These are phyloP conservation scores for Gracilinanus agilis DNA, from an alignment of 2,113 vertebrate species.

Conservation along the genomic window DNA sequence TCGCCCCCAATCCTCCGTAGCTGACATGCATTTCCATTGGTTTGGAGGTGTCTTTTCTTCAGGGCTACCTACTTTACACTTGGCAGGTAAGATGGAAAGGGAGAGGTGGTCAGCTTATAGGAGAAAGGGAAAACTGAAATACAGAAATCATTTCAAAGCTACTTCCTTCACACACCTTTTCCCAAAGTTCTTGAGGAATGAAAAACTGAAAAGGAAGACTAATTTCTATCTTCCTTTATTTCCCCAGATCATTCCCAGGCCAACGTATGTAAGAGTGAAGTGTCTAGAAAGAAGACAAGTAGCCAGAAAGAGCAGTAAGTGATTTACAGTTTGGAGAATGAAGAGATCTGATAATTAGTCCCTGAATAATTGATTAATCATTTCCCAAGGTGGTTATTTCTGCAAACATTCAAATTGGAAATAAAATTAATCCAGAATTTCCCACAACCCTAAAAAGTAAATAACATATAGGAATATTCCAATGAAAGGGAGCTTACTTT, in stretches of 20 bases:
- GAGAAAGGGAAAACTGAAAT: background rate
- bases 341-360: constrained; percentile 53
- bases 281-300: background rate
- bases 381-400: constrained; percentile 26
- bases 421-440: constrained; percentile 39
- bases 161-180: background rate
- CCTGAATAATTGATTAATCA: constrained; percentile 52
- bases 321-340: constrained; percentile 13
- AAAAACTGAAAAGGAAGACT: background rate
- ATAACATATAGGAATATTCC: background rate
- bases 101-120: background rate
- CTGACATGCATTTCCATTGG: too few relatives aligned
- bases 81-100: background rate
- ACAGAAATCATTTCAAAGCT: background rate
- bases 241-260: background rate
- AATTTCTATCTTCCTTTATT: background rate
- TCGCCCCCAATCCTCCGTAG: too few relatives aligned
- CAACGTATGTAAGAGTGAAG: background rate
- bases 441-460: background rate
- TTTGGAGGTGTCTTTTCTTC: background rate
- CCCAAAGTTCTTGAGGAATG: background rate
- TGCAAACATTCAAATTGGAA: constrained; percentile 32
- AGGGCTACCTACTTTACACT: background rate
- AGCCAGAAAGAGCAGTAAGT: background rate
- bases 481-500: background rate